Conservation (phyloP, 2,113 vertebrate species). For the Illadopsis cleaveri region DNA sequence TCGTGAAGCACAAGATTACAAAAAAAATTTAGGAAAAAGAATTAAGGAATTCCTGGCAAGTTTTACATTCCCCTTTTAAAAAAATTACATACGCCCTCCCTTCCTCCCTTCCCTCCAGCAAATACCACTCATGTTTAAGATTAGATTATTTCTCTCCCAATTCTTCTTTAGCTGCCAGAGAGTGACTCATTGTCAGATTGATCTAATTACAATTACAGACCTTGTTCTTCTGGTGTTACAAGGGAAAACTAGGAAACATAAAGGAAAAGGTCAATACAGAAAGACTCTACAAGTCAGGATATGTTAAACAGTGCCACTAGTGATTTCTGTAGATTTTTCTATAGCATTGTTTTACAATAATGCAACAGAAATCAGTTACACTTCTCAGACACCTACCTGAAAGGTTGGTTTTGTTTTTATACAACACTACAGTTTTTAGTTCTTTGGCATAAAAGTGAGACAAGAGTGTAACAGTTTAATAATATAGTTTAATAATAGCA, state of each 20-base stretch:
- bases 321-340: not conserved
- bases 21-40: not conserved
- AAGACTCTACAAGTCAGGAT: not conserved
- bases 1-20: not conserved
- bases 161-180: constrained; percentile 33
- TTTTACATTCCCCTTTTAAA: constrained; percentile 35
- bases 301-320: not conserved
- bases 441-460: not conserved
- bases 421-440: not conserved
- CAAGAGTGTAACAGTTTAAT: not conserved
- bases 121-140: constrained; percentile 65
- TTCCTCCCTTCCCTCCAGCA: constrained; percentile 49
- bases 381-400: not conserved
- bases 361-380: not conserved
- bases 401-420: not conserved
- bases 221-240: constrained; percentile 33
- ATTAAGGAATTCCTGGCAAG: constrained; percentile 36
- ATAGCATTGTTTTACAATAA: not conserved
- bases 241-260: not conserved
- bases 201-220: constrained; percentile 54
- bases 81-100: not conserved
- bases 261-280: constrained; percentile 41
- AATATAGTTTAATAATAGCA: not conserved
- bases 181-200: constrained; percentile 53
- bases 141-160: constrained; percentile 54